These are phyloP conservation scores for Cheirogaleus major DNA, from an alignment of 2,797 vertebrate species.

Conservation along the genomic window DNA sequence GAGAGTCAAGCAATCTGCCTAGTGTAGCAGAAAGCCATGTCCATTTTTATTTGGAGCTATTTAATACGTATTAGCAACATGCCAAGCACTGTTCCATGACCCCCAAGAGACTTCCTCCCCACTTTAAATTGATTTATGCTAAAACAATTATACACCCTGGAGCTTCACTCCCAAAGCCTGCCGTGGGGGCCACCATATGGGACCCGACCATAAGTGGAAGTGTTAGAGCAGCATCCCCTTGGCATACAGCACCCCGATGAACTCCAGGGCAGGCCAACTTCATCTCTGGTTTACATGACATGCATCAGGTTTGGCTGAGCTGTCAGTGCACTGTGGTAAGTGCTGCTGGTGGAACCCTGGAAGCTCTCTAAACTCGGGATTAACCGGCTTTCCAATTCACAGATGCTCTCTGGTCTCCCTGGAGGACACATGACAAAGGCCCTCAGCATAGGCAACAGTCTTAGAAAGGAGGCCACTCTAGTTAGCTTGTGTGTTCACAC, in stretches of 20 bases:
- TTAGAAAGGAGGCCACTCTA: neutral
- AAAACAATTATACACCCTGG: conserved; percentile 61
- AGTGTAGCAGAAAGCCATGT: conserved; percentile 65
- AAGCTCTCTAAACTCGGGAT: neutral
- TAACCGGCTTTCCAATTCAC: neutral
- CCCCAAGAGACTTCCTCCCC: conserved; percentile 61
- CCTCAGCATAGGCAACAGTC: rapidly evolving
- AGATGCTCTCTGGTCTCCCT: neutral
- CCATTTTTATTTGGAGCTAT: conserved; percentile 70
- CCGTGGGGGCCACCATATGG: neutral
- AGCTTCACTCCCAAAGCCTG: neutral
- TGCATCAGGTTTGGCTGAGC: neutral
- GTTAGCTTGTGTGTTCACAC: neutral
- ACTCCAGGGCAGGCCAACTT: neutral
- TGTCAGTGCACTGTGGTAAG: neutral
- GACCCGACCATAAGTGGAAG: neutral
- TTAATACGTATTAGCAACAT: conserved; percentile 64
- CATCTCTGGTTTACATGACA: neutral
- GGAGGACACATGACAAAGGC: neutral
- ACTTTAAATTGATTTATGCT: conserved; percentile 66
- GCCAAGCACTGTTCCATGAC: conserved; percentile 50
- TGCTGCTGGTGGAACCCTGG: neutral
- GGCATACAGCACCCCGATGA: neutral
- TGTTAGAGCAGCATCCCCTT: neutral
- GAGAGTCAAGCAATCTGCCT: conserved; percentile 69